These are phyloP conservation scores for Paracanthobrama guichenoti DNA, from an alignment of 2,113 vertebrate genomes.

Conservation along the genomic window DNA sequence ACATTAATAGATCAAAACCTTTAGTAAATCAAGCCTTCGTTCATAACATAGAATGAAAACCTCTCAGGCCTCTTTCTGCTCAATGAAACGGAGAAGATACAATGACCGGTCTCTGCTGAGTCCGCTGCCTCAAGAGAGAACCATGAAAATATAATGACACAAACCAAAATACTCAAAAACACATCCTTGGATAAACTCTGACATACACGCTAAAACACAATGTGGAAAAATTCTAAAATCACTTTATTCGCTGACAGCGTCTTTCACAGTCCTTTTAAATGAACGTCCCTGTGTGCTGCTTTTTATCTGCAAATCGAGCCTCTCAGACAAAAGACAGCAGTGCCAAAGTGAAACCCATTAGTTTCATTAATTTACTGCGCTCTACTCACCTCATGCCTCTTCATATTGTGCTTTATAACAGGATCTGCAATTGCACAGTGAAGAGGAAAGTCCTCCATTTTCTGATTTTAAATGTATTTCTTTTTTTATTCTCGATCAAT, in stretches of 20 bases:
- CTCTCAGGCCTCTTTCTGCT: constrained; percentile 17
- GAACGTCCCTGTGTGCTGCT: constrained; percentile 31
- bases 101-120: neutral
- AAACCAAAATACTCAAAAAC: constrained; percentile 27
- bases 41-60: neutral
- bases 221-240: neutral
- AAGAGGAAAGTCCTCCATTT: constrained; percentile 6
- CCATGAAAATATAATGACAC: constrained; percentile 38
- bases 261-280: constrained; percentile 31
- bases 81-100: constrained; percentile 9
- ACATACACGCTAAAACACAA: neutral
- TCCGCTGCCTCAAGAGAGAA: constrained; percentile 6
- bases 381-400: constrained; percentile 31
- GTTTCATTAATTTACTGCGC: constrained; percentile 42
- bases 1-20: neutral
- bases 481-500: neutral
- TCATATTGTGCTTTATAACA: constrained; percentile 36
- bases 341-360: constrained; percentile 50
- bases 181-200: neutral
- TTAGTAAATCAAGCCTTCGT: neutral
- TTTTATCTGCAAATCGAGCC: constrained; percentile 55
- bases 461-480: neutral
- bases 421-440: constrained; percentile 26
- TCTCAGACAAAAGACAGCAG: constrained; percentile 48
- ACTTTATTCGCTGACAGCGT: constrained; percentile 10